Conservation (phyloP, 1,140 invertebrate species). For the Drosophila pseudoananassae region DNA sequence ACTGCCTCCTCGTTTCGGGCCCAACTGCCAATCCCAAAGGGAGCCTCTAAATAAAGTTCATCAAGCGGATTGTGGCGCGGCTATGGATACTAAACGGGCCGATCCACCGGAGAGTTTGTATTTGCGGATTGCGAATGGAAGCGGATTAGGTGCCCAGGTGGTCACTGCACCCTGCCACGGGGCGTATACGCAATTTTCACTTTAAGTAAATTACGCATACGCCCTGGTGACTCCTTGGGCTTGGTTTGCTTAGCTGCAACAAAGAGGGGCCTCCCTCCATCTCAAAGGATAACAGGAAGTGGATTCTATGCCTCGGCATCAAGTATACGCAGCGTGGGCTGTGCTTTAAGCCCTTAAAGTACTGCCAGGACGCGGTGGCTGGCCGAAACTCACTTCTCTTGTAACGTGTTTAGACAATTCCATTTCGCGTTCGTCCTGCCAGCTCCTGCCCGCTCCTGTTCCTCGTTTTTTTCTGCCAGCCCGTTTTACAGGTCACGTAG, state of each 20-base stretch:
- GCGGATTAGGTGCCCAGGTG: not conserved
- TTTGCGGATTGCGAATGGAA: not conserved
- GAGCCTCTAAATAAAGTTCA: slow-evolving; percentile 29
- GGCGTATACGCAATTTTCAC: no score
- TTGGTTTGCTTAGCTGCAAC: no score
- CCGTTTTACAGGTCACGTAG: slow-evolving; percentile 10
- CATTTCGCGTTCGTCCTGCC: slow-evolving; percentile 9
- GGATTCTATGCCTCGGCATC: no score
- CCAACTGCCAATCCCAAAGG: slow-evolving; percentile 5
- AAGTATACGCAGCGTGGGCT: no score
- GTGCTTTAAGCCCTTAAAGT: no score
- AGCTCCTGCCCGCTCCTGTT: no score
- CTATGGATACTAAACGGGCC: slow-evolving; percentile 10
- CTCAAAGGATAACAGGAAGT: no score
- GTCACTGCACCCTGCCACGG: no score
- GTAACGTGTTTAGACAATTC: slow-evolving; percentile 19
- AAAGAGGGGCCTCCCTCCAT: no score
- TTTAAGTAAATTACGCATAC: not conserved
- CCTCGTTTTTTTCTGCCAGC: not conserved
- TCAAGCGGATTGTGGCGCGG: slow-evolving; percentile 25
- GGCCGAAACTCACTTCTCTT: no score
- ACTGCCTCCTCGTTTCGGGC: not conserved
- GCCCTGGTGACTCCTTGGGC: no score
- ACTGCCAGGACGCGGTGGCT: no score
- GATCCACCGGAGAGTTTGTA: slow-evolving; percentile 2